Evolutionary conservation across 2,888 invertebrate species (phyloP), one percentile per base, ranked within the genome.

Genomic region (Carabus problematicus): DNA sequence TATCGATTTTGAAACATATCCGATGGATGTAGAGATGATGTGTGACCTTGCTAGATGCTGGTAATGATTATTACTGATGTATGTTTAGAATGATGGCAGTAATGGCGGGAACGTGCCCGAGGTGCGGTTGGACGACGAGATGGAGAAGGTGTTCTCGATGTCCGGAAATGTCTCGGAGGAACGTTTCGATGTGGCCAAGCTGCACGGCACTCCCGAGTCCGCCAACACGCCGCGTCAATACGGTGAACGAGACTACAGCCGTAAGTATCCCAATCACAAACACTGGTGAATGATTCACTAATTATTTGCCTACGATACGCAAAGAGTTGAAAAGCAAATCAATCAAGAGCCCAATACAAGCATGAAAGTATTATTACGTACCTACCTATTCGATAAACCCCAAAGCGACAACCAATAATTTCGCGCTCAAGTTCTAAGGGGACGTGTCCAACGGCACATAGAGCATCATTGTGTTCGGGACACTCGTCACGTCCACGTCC

Each of bases 111-210:
- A 84, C 70, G 76, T 73, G 77, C 82, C 83, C 81, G 89, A 89
- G 80, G 86, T 91, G 75, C 89, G 88, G 75, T 85, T 94, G 84
- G 93, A 94, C 84, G 92, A 92, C 82, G 94, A 93, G 86, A 93
- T 93, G 90, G 93, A 93, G 77, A 91, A 93, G 81, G 93, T 93
- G 77, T 92, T 94, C 81, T 91, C 91, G 82, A 88, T 88, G 84
- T 86, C 86, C 73, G 80, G 80, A 71, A 84, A 84, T 70, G 85
- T 86, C 81, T 82, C 80, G 73, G 81, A 83, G 71, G 84, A 85
- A 75, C 84, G 85, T 77, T 89, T 88, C 82, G 85, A 88, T 84
- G 85, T 89, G 78, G 83, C 86, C 66, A 77, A 76, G 70, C 75
- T 81, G 62, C 76, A 80, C 73, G 77, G 76, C 70, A 68, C 74